These are phyloP conservation scores for Ctenoplectra terminalis DNA, from an alignment of 1,140 invertebrate species.

Conservation along the genomic window DNA sequence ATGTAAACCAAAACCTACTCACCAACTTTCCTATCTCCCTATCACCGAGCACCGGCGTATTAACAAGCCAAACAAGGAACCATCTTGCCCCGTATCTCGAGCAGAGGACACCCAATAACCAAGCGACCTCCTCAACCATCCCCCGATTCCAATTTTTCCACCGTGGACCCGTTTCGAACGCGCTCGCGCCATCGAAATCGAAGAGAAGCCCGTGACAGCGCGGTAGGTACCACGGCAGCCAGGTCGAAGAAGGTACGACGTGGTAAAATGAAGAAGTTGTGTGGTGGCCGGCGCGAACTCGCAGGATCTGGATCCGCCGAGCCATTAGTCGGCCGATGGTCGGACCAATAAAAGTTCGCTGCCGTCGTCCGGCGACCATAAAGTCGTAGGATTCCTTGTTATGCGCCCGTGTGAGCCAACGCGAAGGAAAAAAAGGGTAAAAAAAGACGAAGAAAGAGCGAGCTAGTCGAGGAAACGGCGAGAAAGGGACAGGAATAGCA, in stretches of 20 bases:
- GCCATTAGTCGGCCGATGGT: slow-evolving; percentile 67
- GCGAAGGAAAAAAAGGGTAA: slow-evolving; percentile 17
- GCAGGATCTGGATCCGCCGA: slow-evolving; percentile 63
- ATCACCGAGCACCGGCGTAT: background rate
- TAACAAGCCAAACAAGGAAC: slow-evolving; percentile 10
- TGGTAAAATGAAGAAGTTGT: slow-evolving; percentile 69
- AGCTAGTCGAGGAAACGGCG: too few species aligned
- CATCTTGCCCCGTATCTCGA: slow-evolving; percentile 11
- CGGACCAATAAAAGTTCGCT: slow-evolving; percentile 66
- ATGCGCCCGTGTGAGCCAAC: slow-evolving; percentile 57
- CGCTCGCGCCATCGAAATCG: slow-evolving; percentile 10
- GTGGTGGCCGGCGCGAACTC: slow-evolving; percentile 60
- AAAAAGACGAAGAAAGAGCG: background rate
- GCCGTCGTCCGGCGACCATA: slow-evolving; percentile 69
- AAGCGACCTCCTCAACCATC: background rate
- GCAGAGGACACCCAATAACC: slow-evolving; percentile 2
- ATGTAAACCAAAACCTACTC: too few species aligned
- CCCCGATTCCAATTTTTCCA: background rate
- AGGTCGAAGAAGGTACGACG: slow-evolving; percentile 49
- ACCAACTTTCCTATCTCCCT: too few species aligned
- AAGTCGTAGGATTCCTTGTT: slow-evolving; percentile 76
- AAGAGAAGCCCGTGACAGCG: slow-evolving; percentile 35
- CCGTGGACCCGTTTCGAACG: too few species aligned
- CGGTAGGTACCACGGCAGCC: slow-evolving; percentile 46
- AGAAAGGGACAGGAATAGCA: background rate